Evolutionary conservation across 2,113 vertebrate species (phyloP).

Genomic region (Vidua macroura): DNA sequence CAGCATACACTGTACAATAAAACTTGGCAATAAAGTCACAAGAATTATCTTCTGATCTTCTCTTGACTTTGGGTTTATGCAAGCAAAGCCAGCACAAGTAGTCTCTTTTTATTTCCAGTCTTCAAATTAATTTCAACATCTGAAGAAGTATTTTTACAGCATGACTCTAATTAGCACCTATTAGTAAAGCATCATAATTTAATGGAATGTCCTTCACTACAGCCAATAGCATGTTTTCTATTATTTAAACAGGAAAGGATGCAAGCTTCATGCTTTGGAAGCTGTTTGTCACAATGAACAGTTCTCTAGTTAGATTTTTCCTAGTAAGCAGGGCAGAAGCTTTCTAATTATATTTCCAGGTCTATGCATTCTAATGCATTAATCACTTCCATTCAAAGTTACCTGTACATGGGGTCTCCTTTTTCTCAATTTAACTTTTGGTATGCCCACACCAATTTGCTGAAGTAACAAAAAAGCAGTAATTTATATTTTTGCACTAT

Average conservation of each 20-base stretch:
- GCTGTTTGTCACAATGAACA: constrained; percentile 53
- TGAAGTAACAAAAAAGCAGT: constrained; percentile 76
- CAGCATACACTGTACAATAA: background rate
- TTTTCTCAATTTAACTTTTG: constrained; percentile 80
- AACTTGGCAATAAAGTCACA: background rate
- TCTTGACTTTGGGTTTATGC: background rate
- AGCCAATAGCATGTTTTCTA: constrained; percentile 47
- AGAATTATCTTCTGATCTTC: background rate
- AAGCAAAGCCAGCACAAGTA: constrained; percentile 28
- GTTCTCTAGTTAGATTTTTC: constrained; percentile 52
- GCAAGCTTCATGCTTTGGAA: constrained; percentile 74
- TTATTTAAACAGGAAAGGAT: constrained; percentile 51
- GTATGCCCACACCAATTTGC: constrained; percentile 83
- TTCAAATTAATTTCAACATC: constrained; percentile 33
- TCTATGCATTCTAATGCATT: constrained; percentile 61
- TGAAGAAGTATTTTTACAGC: constrained; percentile 20
- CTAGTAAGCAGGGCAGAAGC: constrained; percentile 66
- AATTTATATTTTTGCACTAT: constrained; percentile 50
- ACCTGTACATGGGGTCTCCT: constrained; percentile 81
- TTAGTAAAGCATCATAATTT: constrained; percentile 62
- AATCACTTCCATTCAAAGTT: constrained; percentile 68
- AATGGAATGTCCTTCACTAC: constrained; percentile 31
- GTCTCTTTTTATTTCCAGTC: constrained; percentile 11
- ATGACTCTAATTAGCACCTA: constrained; percentile 51
- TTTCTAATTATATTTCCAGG: constrained; percentile 53